Evolutionary conservation across 2,797 vertebrate genomes (phyloP), one percentile per base, ranked within the genome.

Genomic region (Gymnothorax javanicus): DNA sequence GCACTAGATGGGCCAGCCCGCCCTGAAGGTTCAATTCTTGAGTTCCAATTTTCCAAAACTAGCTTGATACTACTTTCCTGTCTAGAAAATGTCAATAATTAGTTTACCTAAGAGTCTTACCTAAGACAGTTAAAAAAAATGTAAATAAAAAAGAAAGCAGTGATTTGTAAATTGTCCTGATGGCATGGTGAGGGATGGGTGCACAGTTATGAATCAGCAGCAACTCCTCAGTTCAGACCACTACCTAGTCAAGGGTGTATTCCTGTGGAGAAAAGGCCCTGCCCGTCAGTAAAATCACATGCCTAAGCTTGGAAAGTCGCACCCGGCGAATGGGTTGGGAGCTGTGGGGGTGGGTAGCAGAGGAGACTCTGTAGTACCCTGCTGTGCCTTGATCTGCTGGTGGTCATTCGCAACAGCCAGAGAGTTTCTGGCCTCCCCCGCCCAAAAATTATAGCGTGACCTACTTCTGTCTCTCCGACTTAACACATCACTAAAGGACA

Each of bases 391-490:
- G 86, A 83, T 33, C n/a, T 27, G 5, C 64, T 23, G 71, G 82
- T 73, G 56, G 86, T 84, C 33, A 87, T 25, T 12, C 33, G 64
- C 33, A 73, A 33, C 59, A 83, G 62, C 83, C 56, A 5, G 56
- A 58, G 15, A 54, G 64, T 23, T 12, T 2, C 8, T 25, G 58
- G 82, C 64, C 82, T 67, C 8, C 3, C 9, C 15, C 27, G 50
- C 86, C 62, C 64, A 33, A 6, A 23, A 67, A 52, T 84, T 87
- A 73, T 57, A 60, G 20, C 5, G 79, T 71, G 54, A 85, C 27
- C 62, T 82, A 87, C 64, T 83, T 87, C 11, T 73, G 86, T 84
- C 67, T 84, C 64, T 33, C 57, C 57, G 7, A n/a, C 13, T 87
- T 83, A 87, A 11, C 27, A 2, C 77, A 62, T 50, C 27, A 84